Evolutionary conservation across 30 jellyfish, hydroid and myxozoan species (phyloP).

Genomic region (Clytia hemisphaerica): DNA sequence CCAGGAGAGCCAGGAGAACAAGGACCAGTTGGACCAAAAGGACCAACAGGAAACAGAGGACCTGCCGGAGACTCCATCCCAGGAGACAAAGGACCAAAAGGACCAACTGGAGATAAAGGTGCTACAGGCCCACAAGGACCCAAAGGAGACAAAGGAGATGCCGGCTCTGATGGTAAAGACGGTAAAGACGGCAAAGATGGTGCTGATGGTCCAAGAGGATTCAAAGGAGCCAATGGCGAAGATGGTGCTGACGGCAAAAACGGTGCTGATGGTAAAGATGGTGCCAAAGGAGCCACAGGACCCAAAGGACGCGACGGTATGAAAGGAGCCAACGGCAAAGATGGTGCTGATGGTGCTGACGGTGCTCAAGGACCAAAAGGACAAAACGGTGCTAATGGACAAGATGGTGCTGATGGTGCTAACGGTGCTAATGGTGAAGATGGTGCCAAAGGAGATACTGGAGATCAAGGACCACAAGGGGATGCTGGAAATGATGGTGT

Average conservation of each 20-base stretch:
- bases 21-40: not conserved
- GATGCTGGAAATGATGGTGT: constrained; percentile 7
- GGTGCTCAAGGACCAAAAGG: too few species aligned
- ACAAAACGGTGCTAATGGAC: too few species aligned
- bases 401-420: too few species aligned
- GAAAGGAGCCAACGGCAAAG: too few species aligned
- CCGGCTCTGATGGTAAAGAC: constrained; percentile 4
- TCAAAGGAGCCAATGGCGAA: too few species aligned
- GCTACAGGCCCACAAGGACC: not conserved
- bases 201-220: not conserved
- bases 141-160: not conserved
- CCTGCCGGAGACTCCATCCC: too few species aligned
- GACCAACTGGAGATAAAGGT: not conserved
- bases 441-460: constrained; percentile 10
- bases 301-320: too few species aligned
- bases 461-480: constrained; percentile 1
- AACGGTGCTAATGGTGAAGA: not conserved
- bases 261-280: too few species aligned
- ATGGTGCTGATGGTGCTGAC: too few species aligned
- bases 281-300: too few species aligned
- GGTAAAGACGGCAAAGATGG: constrained; percentile 4
- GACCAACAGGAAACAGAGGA: not conserved
- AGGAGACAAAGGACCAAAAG: not conserved
- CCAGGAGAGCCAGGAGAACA: not conserved
- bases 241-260: too few species aligned